Base-by-base conservation (phyloP, 2,113 vertebrate species). In the Gallinago undulata region DNA sequence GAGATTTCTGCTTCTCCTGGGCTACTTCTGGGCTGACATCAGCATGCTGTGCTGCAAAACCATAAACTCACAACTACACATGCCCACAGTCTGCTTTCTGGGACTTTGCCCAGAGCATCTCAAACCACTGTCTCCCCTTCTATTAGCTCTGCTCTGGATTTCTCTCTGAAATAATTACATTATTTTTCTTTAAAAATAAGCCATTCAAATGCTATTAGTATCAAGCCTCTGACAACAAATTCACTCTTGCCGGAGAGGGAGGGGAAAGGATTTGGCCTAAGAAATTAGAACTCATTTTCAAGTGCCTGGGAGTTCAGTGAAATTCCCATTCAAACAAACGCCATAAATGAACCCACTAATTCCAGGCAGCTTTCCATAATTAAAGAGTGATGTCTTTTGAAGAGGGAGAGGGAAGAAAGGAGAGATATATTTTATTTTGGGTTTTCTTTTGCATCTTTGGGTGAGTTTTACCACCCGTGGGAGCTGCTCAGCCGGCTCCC, bases 131-230 rank as follows among this genome's bases (percentile, higher is more conserved):
- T 68, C 67, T 84, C 87, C 31, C 31, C 27, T 85, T 85, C 70
- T 87, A 45, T 91, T 79, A 85, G 93, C 30, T 57, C n/a, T n/a
- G 24, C 53, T 60, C 68, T 84, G 74, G 70, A 47, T 87, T 93
- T 76, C 70, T 67, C 69, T 39, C 80, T n/a, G 69, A 87, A 85
- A 68, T 63, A 94, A 92, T 67, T 55, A 70, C 17, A 63, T 78
- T 70, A 30, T 88, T 92, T 94, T 89, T 27, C 73, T 75, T 87
- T 87, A 84, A 96, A 81, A 41, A 68, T 51, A 87, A 95, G 89
- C 80, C 53, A 57, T 56, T 87, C 70, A 82, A 68, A 85, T 73
- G 53, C 48, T 39, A 39, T 93, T 95, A 91, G 77, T 35, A 78
- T 75, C 73, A 87, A 94, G 48, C 37, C 62, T 68, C 33, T 0